phyloP scores from a whole-genome alignment of 2,888 invertebrate genomes.

The Muschampia plurimacula region DNA sequence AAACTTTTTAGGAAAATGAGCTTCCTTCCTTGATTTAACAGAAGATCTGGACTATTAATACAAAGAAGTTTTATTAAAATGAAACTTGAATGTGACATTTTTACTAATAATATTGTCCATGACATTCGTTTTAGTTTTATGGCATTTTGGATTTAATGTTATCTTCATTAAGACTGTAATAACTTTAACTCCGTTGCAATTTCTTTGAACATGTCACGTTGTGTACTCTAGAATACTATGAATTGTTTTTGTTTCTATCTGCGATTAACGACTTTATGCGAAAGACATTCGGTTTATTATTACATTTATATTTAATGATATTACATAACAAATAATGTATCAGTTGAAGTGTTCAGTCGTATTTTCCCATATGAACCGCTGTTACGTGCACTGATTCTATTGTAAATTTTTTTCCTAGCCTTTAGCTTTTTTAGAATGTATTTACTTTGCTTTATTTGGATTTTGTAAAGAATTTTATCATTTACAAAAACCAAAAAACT shows the following conservation, averaged over 20 bases:
- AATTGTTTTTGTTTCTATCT: slow-evolving; percentile 5
- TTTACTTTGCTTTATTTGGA: background rate
- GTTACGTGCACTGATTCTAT: slow-evolving; percentile 5
- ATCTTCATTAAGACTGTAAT: slow-evolving; percentile 67
- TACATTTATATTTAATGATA: slow-evolving; percentile 13
- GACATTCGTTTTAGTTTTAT: slow-evolving; percentile 49
- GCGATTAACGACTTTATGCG: slow-evolving; percentile 27
- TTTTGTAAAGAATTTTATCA: background rate
- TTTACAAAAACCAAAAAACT: background rate
- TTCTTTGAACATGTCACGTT: slow-evolving; percentile 13
- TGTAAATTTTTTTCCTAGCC: background rate
- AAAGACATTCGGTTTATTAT: slow-evolving; percentile 32
- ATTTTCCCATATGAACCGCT: background rate
- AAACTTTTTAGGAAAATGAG: slow-evolving; percentile 18
- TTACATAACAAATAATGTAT: slow-evolving; percentile 1
- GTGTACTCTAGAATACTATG: slow-evolving; percentile 16
- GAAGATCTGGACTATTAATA: background rate
- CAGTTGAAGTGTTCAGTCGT: slow-evolving; percentile 13
- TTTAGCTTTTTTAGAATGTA: slow-evolving; percentile 15
- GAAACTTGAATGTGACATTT: slow-evolving; percentile 11
- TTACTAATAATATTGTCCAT: slow-evolving; percentile 44
- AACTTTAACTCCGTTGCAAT: slow-evolving; percentile 9
- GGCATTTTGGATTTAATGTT: slow-evolving; percentile 48
- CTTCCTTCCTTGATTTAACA: slow-evolving; percentile 15
- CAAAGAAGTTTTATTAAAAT: slow-evolving; percentile 16